These are phyloP conservation scores for Drosophila auraria DNA, from an alignment of 1,140 invertebrate species.

Conservation along the genomic window DNA sequence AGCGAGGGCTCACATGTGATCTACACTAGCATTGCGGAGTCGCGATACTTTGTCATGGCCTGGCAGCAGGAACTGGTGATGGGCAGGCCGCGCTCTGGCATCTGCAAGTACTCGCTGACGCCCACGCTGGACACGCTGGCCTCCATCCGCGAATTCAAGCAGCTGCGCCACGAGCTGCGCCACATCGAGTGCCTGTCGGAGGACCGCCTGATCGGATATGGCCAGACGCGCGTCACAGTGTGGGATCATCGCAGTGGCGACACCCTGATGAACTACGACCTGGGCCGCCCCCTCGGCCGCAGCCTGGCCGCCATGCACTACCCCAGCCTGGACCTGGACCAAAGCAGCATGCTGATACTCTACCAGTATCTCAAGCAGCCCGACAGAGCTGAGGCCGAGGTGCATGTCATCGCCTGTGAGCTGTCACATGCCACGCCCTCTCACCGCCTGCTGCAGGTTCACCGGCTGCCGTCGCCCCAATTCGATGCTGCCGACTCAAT, in stretches of 20 bases:
- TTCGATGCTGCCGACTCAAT: constrained; percentile 44
- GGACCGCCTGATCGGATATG: constrained; percentile 78
- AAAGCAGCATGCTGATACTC: constrained; percentile 71
- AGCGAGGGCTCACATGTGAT: constrained; percentile 64
- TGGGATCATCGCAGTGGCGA: constrained; percentile 84
- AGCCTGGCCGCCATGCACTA: constrained; percentile 74
- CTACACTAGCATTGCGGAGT: constrained; percentile 73
- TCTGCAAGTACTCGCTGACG: constrained; percentile 82
- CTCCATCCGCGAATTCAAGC: constrained; percentile 81
- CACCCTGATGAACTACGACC: constrained; percentile 79
- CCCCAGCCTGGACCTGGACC: constrained; percentile 70
- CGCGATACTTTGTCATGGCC: constrained; percentile 80
- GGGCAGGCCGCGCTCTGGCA: constrained; percentile 70
- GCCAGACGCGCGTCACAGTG: constrained; percentile 66
- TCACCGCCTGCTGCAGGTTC: constrained; percentile 65
- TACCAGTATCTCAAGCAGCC: constrained; percentile 57
- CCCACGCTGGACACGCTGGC: constrained; percentile 77
- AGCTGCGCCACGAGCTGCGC: constrained; percentile 65
- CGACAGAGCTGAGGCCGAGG: constrained; percentile 24
- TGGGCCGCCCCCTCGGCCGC: constrained; percentile 60
- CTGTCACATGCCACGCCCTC: constrained; percentile 69
- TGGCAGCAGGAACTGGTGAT: constrained; percentile 73
- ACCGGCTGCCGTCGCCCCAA: constrained; percentile 57
- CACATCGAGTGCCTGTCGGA: constrained; percentile 76
- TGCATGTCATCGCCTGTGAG: constrained; percentile 74